Base-by-base conservation (phyloP, 1,140 invertebrate genomes). In the Danaus plexippus region DNA sequence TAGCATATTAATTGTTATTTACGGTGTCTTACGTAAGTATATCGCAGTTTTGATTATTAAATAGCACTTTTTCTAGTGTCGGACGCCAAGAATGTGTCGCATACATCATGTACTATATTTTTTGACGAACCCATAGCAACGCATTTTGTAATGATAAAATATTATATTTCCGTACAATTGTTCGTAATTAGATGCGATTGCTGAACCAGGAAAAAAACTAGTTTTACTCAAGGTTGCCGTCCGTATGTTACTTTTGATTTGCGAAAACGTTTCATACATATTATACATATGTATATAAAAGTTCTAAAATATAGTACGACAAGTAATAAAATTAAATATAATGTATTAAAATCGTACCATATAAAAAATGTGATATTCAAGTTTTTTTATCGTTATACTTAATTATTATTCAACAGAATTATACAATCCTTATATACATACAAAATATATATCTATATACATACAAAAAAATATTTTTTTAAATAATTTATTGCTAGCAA, bases 21-120 rank as follows among this genome's bases (percentile, higher is more conserved):
- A 73, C 62, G 68, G 67, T 66, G 65, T 76, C 75, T 85, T 84
- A 85, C 77, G 82, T 85, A 85, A 85, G 82, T 85, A 83, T 64
- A 61, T 47, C 44, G 51, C 57, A 60, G 65, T 59, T 75, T 75
- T 74, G 76, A 68, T 81, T 77, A 48, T 77, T 78, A 77, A 79
- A 80, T 70, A 75, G 58, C 41, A 42, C 43, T 10, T 50, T 63
- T 53, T 55, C 47, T 15, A 13, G 22, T 11, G 42, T 12, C 44
- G 4, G 47, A 6, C 45, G 43, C 54, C 44, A 54, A 62, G 40
- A 47, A n/a, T 49, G 32, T 50, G 59, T 56, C 45, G 44, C 13
- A 55, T 32, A 18, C 43, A 18, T n/a, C 42, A 54, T 55, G 22
- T 59, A 48, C n/a, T 22, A 42, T 49, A 12, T 51, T 60, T 55